Conservation (phyloP, 2,797 vertebrate species). For the Hafferia zeledoni region DNA sequence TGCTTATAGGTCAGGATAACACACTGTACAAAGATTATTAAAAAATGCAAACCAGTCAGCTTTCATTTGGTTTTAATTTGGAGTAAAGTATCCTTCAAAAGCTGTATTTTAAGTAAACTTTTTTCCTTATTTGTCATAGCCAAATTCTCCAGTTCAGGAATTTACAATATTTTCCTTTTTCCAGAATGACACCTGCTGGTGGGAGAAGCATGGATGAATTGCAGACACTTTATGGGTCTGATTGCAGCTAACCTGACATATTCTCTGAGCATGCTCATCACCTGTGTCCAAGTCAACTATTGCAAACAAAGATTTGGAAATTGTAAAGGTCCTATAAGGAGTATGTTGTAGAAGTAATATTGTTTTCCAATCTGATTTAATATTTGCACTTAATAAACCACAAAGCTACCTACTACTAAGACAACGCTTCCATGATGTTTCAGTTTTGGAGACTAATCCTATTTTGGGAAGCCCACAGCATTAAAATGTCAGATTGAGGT, state of each 20-base stretch:
- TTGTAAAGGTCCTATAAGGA: not conserved
- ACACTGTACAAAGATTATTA: not conserved
- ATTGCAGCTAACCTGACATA: not conserved
- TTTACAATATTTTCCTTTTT: slow-evolving; percentile 78
- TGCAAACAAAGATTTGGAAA: not conserved
- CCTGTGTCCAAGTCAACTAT: not conserved
- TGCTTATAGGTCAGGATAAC: not conserved
- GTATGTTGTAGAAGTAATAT: not conserved
- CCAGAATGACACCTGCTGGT: slow-evolving; percentile 83
- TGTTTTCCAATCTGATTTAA: slow-evolving; percentile 31
- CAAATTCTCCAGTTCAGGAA: slow-evolving; percentile 62
- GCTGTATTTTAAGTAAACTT: slow-evolving; percentile 9
- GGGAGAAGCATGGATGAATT: slow-evolving; percentile 72
- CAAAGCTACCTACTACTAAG: not conserved
- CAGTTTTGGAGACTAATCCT: not conserved
- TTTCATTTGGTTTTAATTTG: not conserved
- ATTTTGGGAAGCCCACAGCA: not conserved
- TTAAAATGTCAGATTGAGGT: not conserved
- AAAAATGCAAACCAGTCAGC: not conserved
- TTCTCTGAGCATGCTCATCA: not conserved
- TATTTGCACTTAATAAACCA: not conserved
- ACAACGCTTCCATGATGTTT: not conserved
- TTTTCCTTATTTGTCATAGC: slow-evolving; percentile 36
- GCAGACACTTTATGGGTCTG: slow-evolving; percentile 48
- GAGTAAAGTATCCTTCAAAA: not conserved